Base-by-base conservation (phyloP, 1,140 invertebrate species). In the Odontomachus brunneus region DNA sequence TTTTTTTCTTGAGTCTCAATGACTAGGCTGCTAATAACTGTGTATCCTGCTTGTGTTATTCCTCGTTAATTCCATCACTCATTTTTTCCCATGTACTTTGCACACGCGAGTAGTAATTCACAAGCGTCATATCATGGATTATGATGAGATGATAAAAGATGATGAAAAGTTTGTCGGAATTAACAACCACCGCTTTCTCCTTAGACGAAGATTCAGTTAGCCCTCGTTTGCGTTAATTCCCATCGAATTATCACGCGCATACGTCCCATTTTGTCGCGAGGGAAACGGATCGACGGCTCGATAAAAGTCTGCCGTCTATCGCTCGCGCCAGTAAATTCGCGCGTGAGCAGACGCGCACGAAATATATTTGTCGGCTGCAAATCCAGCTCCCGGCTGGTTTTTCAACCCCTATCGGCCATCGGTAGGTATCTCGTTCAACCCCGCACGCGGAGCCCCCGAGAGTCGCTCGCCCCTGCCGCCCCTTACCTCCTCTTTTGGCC, bases 341-440 rank as follows among this genome's bases (percentile, higher is more conserved):
- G 26, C 9, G 29, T 19, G 76, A 38, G 65, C 48, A n/a, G n/a
- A 71, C 29, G 53, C 65, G 65, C 67, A 60, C 65, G 62, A 85
- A 85, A 83, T 55, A 82, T 55, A 86, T 87, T 87, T 83, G 57
- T 75, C 84, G 84, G 62, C 80, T 87, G 84, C 80, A 83, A 86
- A 83, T 83, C 72, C 84, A 76, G 81, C 67, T 65, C 73, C 67
- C 73, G 65, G 59, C 73, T 60, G 74, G 67, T 83, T 87, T 87
- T 83, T 73, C 84, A 83, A 86, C 62, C 67, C 55, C 72, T 63
- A 80, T 83, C 71, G 71, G 81, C 51, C 72, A 60, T 48, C 59
- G 80, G 84, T 86, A 65, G 84, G 57, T 87, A 83, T 87, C 53
- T 59, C 80, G 48, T 72, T 73, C 81, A 62, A 69, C 44, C 44